Evolutionary conservation across 2,113 vertebrate species (phyloP).

Genomic region (Probosciger aterrimus): DNA sequence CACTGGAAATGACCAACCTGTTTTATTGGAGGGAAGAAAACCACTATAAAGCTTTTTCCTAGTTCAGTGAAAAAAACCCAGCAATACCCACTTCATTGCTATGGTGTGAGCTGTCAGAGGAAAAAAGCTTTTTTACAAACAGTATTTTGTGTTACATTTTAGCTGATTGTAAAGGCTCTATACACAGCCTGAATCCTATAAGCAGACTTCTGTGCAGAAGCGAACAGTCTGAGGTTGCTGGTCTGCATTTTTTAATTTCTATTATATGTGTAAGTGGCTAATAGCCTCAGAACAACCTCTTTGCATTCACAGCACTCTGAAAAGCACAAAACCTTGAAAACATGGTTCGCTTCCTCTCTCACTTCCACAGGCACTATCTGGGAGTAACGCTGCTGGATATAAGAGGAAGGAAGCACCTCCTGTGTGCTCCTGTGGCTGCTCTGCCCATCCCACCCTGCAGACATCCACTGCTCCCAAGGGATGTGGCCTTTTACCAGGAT

Average conservation of each 20-base stretch:
- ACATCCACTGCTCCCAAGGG: rapidly evolving
- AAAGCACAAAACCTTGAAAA: background rate
- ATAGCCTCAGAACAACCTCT: background rate
- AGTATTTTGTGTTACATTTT: background rate
- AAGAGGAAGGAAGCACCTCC: background rate
- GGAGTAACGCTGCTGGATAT: background rate
- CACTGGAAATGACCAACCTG: background rate
- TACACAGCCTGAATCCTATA: background rate
- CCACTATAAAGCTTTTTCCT: background rate
- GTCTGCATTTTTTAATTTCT: background rate
- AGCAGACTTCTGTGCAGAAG: background rate
- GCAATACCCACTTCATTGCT: background rate
- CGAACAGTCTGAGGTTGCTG: background rate
- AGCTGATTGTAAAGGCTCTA: background rate
- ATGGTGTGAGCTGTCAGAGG: background rate
- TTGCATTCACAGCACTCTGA: background rate
- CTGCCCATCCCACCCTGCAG: rapidly evolving
- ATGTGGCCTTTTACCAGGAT: background rate
- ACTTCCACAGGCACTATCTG: background rate
- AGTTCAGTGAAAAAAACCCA: background rate
- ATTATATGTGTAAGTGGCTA: background rate
- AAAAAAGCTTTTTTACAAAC: background rate
- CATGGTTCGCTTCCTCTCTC: background rate
- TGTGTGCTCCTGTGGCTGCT: rapidly evolving
- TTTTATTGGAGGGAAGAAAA: background rate